Conservation (phyloP, 2,113 vertebrate genomes). For the Orthonyx spaldingii region DNA sequence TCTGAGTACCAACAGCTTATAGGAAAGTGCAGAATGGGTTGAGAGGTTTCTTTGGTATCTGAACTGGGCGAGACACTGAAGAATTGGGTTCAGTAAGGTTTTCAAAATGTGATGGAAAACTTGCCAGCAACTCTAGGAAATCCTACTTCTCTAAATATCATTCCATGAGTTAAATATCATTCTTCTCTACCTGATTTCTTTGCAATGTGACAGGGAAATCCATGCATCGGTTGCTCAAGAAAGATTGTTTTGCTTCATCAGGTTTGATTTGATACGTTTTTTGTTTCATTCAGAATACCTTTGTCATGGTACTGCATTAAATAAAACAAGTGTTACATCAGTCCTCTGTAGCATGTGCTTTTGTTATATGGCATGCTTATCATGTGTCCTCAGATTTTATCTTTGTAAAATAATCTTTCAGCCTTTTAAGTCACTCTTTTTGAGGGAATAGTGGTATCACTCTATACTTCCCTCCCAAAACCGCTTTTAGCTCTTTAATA, state of each 20-base stretch:
- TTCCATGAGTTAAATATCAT: background rate
- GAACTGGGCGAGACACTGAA: background rate
- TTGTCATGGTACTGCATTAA: background rate
- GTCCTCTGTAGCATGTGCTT: background rate
- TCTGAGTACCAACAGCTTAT: background rate
- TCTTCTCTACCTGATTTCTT: background rate
- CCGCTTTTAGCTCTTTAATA: background rate
- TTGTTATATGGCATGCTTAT: background rate
- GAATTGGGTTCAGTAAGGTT: background rate
- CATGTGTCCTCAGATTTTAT: background rate
- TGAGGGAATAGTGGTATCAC: background rate
- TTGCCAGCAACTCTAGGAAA: background rate
- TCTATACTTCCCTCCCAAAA: background rate
- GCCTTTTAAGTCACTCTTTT: background rate
- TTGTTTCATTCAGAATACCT: background rate
- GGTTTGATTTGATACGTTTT: background rate
- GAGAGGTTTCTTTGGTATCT: background rate
- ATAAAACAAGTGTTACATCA: background rate
- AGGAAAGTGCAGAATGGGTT: fast-evolving
- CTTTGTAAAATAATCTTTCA: background rate
- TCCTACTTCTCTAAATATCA: background rate
- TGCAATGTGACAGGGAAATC: background rate
- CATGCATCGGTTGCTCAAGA: background rate
- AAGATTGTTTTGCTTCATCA: background rate
- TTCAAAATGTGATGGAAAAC: background rate